Evolutionary conservation across 2,113 vertebrate species (phyloP).

Genomic region (Ptilonorhynchus violaceus): DNA sequence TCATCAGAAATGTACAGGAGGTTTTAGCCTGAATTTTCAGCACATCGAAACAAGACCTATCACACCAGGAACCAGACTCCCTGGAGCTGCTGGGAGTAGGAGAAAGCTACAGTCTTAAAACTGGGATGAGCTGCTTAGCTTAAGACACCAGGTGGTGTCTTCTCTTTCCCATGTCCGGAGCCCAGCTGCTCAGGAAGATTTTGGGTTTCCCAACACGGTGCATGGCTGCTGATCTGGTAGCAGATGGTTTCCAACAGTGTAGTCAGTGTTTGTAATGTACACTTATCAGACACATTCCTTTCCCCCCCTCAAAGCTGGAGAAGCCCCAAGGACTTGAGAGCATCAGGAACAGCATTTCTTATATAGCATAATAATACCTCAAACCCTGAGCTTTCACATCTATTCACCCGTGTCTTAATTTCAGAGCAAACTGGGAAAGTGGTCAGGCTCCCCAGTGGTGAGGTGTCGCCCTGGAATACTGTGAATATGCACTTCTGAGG

Average conservation of each 20-base stretch:
- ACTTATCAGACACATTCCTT: neutral
- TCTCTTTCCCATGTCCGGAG: neutral
- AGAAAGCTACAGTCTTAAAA: neutral
- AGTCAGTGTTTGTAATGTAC: neutral
- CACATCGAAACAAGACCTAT: neutral
- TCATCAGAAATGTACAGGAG: neutral
- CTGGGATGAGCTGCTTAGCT: neutral
- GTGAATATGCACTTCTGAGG: neutral
- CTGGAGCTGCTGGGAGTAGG: neutral
- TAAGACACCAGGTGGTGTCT: neutral
- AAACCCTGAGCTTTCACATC: neutral
- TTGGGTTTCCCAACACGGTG: neutral
- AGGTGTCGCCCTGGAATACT: neutral
- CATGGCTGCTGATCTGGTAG: neutral
- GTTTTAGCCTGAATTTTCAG: neutral
- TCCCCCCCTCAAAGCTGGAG: fast-evolving
- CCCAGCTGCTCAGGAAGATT: neutral
- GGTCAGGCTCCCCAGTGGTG: neutral
- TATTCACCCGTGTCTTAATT: neutral
- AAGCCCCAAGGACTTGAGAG: neutral
- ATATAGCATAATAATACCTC: neutral
- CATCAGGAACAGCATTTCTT: neutral
- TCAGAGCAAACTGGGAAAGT: neutral
- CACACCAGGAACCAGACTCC: neutral
- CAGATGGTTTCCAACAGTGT: neutral